These are phyloP conservation scores for Intellagama lesueurii DNA, from an alignment of 2,797 vertebrate species.

Conservation along the genomic window DNA sequence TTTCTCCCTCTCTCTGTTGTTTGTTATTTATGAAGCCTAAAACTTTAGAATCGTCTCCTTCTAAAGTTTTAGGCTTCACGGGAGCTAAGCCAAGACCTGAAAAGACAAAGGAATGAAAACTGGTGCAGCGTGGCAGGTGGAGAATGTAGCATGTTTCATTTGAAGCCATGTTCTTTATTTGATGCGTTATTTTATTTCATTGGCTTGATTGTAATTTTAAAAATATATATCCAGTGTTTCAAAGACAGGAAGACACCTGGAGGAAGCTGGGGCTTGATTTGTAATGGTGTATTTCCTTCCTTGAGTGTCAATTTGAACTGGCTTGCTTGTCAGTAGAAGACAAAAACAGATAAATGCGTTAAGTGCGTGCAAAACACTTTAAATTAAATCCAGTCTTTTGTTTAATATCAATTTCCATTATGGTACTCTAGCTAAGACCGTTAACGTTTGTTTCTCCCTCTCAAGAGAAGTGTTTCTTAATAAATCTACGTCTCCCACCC, in stretches of 20 bases:
- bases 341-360: constrained; percentile 31
- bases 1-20: neutral
- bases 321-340: constrained; percentile 21
- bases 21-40: neutral
- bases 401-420: constrained; percentile 42
- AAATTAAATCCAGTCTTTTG: constrained; percentile 44
- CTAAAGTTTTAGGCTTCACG: too few relatives aligned
- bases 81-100: too few relatives aligned
- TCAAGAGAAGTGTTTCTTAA: constrained; percentile 48
- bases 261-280: neutral
- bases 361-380: constrained; percentile 22
- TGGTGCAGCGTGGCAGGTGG: neutral
- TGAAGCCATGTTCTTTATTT: neutral
- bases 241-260: neutral
- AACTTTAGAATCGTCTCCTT: neutral
- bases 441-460: constrained; percentile 46
- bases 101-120: too few relatives aligned
- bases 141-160: neutral
- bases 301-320: constrained; percentile 11
- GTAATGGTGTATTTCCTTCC: neutral
- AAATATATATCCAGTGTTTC: neutral
- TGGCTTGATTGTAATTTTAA: neutral
- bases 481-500: constrained; percentile 16
- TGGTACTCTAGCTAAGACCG: constrained; percentile 40
- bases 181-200: neutral